Base-by-base conservation (phyloP, 2,797 vertebrate species). In the Syncerus caffer region DNA sequence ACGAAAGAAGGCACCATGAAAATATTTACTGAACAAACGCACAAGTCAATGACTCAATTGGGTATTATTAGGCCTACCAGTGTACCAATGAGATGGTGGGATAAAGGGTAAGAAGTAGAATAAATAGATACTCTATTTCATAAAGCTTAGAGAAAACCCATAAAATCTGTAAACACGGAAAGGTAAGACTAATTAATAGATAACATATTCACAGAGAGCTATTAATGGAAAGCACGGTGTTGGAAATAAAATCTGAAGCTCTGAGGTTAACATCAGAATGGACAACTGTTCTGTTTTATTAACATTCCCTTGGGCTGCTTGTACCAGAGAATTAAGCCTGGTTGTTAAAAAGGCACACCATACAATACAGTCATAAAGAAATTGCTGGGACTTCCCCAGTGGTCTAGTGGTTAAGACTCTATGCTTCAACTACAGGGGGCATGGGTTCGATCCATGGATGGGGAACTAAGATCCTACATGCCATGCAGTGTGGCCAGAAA, bases 191-290 rank as follows among this genome's bases (percentile, higher is more conserved):
- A 31, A 88, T 94, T 93, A 84, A 95, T 79, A 88, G 74, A n/a
- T n/a, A 89, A 62, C 6, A 0, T 42, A 34, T 60, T 83, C 96
- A 85, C 51, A 55, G 91, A 13, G 47, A 96, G 57, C 80, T 95
- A 60, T 91, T 76, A 76, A 38, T 38, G 79, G 79, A 78, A 92
- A 53, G 8, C 15, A 38, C 9, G 31, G 15, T 42, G 42, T 50
- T 51, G 76, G 79, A 95, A 94, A 89, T 83, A 95, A 97, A 96
- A 90, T 53, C 76, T 83, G 92, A 90, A 93, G 29, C 51, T 42
- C 62, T 34, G 42, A 85, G 31, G 90, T 85, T 90, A 50, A 88
- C 55, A 71, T 92, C 42, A 47, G 88, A 90, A 96, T 85, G 31
- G 57, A 84, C 29, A 83, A 93, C 47, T 80, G 67, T 76, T 92